Conservation (phyloP, 2,888 invertebrate genomes). For the Aspidiotus destructor region DNA sequence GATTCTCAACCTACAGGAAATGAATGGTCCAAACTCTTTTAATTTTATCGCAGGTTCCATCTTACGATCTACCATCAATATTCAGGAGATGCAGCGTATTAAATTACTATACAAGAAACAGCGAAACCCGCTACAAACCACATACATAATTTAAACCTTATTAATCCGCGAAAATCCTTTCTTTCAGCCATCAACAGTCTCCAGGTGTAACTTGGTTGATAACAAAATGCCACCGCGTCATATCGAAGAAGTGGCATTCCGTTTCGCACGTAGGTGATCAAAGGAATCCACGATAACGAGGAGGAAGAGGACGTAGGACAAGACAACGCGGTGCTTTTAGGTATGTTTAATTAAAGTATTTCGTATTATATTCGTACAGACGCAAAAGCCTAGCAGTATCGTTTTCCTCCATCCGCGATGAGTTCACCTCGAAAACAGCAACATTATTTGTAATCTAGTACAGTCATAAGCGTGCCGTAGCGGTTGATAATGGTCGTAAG, state of each 20-base stretch:
- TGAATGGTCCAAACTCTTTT: no score
- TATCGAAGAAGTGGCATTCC: neutral
- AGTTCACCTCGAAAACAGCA: neutral
- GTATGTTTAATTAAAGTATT: neutral
- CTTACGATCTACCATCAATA: no score
- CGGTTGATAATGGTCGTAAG: neutral
- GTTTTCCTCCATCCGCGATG: neutral
- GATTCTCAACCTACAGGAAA: no score
- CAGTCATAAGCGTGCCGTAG: neutral
- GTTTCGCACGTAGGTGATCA: neutral
- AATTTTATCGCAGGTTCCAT: no score
- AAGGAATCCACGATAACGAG: neutral
- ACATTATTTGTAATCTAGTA: conserved; percentile 2
- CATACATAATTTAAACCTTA: neutral
- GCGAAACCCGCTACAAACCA: no score
- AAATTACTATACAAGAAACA: no score
- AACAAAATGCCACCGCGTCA: neutral
- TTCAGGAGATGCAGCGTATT: no score
- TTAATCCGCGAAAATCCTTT: neutral
- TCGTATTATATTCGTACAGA: neutral
- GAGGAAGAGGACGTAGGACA: neutral
- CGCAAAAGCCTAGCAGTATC: neutral
- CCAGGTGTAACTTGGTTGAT: neutral
- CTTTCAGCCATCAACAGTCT: neutral
- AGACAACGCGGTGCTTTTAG: neutral